A percentile compares a stretch with the other conserved stretches of the same genome.
Evolutionary conservation across 2,113 vertebrate species (phyloP).

Genomic region (Thalassarche chlororhynchos): DNA sequence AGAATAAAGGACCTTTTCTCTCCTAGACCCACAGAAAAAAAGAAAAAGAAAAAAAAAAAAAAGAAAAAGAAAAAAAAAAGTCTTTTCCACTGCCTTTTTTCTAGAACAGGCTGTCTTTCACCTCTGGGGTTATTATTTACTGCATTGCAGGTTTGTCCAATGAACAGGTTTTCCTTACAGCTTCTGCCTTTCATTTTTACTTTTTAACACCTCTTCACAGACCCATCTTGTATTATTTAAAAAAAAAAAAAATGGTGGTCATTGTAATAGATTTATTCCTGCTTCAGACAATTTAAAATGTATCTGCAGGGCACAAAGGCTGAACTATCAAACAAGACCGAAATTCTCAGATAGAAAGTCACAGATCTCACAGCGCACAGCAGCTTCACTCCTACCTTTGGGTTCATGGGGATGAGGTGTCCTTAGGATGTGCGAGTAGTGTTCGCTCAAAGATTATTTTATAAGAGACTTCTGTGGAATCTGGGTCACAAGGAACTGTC

Average conservation of each 20-base stretch:
- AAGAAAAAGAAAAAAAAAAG: not conserved
- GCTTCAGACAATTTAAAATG: constrained; percentile 41
- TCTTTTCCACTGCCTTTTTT: constrained; percentile 17
- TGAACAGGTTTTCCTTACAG: constrained; percentile 50
- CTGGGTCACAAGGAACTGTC: constrained; percentile 52
- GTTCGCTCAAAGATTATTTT: constrained; percentile 30
- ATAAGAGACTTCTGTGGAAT: not conserved
- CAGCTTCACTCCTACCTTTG: not conserved
- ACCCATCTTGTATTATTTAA: not conserved
- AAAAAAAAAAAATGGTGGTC: constrained; percentile 11
- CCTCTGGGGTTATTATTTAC: constrained; percentile 65
- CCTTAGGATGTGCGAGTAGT: not conserved
- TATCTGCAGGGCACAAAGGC: constrained; percentile 52
- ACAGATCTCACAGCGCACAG: not conserved
- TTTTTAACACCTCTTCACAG: constrained; percentile 60
- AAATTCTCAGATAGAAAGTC: constrained; percentile 28
- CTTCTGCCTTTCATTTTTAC: constrained; percentile 49
- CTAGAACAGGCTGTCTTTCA: constrained; percentile 28
- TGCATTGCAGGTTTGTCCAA: constrained; percentile 49
- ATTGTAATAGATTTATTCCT: constrained; percentile 44
- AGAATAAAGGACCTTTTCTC: constrained; percentile 46
- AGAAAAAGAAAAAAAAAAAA: no score
- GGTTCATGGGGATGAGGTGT: not conserved
- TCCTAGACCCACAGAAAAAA: not conserved
- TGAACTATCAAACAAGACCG: constrained; percentile 34